Evolutionary conservation across 2,797 vertebrate species (phyloP).

Genomic region (Echeneis naucrates): DNA sequence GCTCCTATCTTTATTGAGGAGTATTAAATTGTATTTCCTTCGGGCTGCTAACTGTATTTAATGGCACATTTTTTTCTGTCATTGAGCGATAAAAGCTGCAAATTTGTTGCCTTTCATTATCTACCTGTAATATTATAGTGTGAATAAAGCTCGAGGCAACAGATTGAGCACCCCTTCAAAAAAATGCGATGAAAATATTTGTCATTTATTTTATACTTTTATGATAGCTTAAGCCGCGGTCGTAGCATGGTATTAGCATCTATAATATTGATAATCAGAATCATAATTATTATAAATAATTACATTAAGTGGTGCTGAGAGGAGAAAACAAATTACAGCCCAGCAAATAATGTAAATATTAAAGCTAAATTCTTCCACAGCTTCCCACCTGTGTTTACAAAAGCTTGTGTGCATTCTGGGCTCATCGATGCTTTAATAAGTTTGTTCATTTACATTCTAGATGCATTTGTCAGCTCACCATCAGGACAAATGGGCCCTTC

Average conservation of each 20-base stretch:
- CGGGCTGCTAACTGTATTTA: conserved; percentile 47
- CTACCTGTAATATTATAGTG: conserved; percentile 24
- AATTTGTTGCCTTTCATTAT: conserved; percentile 40
- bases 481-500: conserved; percentile 45
- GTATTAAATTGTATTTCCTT: conserved; percentile 64
- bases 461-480: conserved; percentile 35
- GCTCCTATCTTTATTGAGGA: conserved; percentile 48
- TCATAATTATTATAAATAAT: neutral
- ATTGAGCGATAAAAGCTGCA: conserved; percentile 42
- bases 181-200: neutral
- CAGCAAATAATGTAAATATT: neutral
- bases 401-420: neutral
- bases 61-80: conserved; percentile 31
- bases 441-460: conserved; percentile 46
- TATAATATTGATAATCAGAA: neutral
- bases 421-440: conserved; percentile 23
- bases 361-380: neutral
- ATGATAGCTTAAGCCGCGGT: neutral
- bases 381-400: neutral
- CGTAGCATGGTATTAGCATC: neutral
- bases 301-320: neutral
- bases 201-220: neutral
- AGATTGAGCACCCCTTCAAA: conserved; percentile 1
- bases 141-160: conserved; percentile 13
- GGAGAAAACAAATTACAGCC: neutral